phyloP scores from a whole-genome alignment of 2,888 invertebrate genomes.

The Zootermopsis nevadensis region DNA sequence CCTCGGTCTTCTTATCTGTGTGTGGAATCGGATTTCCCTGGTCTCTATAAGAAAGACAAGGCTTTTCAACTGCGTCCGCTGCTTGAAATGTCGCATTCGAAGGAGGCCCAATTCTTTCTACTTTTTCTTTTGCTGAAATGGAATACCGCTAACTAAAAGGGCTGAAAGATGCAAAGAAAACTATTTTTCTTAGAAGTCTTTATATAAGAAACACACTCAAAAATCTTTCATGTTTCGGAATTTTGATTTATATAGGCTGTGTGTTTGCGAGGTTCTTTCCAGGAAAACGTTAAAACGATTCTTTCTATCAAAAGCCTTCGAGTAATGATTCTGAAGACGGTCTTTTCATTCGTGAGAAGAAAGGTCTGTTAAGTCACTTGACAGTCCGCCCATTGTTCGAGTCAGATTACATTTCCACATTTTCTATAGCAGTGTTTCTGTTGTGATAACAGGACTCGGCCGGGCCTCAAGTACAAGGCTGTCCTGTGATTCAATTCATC shows the following conservation, averaged over 20 bases:
- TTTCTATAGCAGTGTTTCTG: not conserved
- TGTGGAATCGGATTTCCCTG: no score
- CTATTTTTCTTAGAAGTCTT: not conserved
- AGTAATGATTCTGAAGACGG: not conserved
- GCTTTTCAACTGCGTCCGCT: no score
- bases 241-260: not conserved
- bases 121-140: not conserved
- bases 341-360: no score
- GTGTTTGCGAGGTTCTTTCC: not conserved
- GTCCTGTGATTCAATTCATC: no score
- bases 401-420: not conserved
- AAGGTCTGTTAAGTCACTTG: not conserved
- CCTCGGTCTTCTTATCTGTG: no score
- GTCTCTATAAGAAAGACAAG: no score
- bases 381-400: not conserved
- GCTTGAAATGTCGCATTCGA: no score
- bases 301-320: not conserved
- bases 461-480: no score
- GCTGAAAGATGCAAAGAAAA: not conserved
- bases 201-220: not conserved
- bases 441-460: no score
- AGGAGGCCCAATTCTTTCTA: not conserved
- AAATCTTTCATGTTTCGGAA: not conserved
- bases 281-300: slow-evolving; percentile 7
- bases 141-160: not conserved